A percentile compares a stretch with the other conserved stretches of the same genome.
phyloP scores from a whole-genome alignment of 2,888 invertebrate species.

The Diadegma fenestrale region DNA sequence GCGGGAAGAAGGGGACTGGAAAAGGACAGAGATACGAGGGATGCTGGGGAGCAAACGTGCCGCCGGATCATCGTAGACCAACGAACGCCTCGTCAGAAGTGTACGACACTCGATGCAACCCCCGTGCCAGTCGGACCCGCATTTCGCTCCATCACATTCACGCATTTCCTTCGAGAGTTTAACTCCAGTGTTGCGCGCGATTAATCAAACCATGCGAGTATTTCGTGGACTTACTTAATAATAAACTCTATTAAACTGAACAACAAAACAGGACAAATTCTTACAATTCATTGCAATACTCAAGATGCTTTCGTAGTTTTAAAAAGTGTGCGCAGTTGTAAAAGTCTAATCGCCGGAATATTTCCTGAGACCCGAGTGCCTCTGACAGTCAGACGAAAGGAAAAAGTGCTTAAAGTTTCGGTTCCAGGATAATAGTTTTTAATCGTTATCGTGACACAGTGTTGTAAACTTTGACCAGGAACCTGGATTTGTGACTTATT shows the following conservation, averaged over 20 bases:
- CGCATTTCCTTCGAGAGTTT: slow-evolving; percentile 45
- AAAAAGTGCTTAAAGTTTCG: slow-evolving; percentile 40
- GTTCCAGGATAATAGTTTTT: slow-evolving; percentile 1
- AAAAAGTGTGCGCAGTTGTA: background rate
- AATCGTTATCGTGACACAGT: slow-evolving; percentile 12
- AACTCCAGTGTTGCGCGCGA: slow-evolving; percentile 2
- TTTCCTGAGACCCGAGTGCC: background rate
- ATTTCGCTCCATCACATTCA: slow-evolving; percentile 64
- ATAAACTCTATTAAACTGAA: background rate
- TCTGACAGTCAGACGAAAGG: background rate
- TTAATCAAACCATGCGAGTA: background rate
- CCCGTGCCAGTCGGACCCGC: slow-evolving; percentile 54
- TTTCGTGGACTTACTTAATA: background rate
- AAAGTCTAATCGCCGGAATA: background rate
- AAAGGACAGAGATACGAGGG: slow-evolving; percentile 27
- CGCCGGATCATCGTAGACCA: slow-evolving; percentile 55
- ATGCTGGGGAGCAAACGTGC: slow-evolving; percentile 59
- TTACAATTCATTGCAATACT: background rate
- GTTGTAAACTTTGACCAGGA: slow-evolving; percentile 9
- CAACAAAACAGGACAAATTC: background rate
- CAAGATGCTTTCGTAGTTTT: background rate
- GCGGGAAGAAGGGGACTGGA: slow-evolving; percentile 20
- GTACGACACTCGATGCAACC: slow-evolving; percentile 61
- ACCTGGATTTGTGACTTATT: background rate
- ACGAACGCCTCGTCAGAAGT: slow-evolving; percentile 49